Evolutionary conservation across 2,888 invertebrate genomes (phyloP).

Genomic region (Acrobasis repandana): DNA sequence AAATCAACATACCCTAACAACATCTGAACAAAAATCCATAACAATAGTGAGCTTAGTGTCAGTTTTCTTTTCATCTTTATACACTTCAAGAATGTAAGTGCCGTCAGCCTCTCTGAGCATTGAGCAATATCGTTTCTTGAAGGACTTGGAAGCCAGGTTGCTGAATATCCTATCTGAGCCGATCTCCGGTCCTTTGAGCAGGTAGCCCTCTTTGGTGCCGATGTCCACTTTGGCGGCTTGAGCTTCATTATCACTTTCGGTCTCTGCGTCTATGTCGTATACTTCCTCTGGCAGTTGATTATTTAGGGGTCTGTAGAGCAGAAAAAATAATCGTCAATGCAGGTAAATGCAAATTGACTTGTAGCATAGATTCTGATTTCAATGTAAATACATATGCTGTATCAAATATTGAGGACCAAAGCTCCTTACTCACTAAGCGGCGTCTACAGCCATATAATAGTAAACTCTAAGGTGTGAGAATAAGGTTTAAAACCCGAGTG

Average conservation of each 20-base stretch:
- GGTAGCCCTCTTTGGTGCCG: conserved; percentile 94
- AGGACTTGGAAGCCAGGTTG: conserved; percentile 95
- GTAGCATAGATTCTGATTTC: too few relatives aligned
- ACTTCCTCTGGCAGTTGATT: conserved; percentile 87
- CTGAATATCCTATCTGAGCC: conserved; percentile 95
- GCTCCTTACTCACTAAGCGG: too few relatives aligned
- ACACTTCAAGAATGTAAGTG: conserved; percentile 94
- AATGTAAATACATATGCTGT: too few relatives aligned
- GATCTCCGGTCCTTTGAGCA: conserved; percentile 95
- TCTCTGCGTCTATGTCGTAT: conserved; percentile 95
- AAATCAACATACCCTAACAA: conserved; percentile 85
- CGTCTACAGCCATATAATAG: too few relatives aligned
- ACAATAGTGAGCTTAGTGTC: conserved; percentile 96
- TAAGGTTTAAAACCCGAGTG: too few relatives aligned
- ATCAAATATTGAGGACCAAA: too few relatives aligned
- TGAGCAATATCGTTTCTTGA: conserved; percentile 94
- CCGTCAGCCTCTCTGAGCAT: conserved; percentile 95
- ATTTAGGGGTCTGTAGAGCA: conserved; percentile 56
- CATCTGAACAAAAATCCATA: conserved; percentile 96
- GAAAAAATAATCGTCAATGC: background rate
- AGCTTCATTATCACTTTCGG: conserved; percentile 90
- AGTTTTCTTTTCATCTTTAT: conserved; percentile 95
- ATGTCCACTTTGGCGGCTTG: conserved; percentile 86
- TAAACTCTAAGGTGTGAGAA: too few relatives aligned
- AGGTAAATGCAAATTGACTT: background rate